These are phyloP conservation scores for Cistogaster globosa DNA, from an alignment of 2,888 invertebrate species.

Conservation along the genomic window DNA sequence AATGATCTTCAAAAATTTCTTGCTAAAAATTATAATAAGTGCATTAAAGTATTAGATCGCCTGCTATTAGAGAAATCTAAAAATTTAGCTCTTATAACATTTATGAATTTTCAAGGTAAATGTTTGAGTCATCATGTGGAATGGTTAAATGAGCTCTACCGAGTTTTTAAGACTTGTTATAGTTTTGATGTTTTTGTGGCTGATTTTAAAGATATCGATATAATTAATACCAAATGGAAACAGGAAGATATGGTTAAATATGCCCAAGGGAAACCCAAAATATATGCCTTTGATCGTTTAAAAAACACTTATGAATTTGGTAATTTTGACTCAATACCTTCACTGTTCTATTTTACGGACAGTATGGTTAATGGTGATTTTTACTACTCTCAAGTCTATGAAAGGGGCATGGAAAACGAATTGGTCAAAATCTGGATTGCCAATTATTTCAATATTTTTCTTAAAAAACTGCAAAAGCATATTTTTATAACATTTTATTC, in stretches of 20 bases:
- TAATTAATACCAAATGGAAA: conserved; percentile 45
- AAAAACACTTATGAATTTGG: conserved; percentile 41
- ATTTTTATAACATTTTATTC: conserved; percentile 54
- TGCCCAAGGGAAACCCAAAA: conserved; percentile 25
- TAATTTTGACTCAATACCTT: neutral
- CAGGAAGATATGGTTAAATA: neutral
- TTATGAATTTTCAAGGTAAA: conserved; percentile 46
- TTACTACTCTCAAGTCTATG: conserved; percentile 21
- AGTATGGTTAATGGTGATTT: neutral
- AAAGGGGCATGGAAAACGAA: neutral
- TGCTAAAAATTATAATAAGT: conserved; percentile 9
- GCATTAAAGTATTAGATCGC: neutral
- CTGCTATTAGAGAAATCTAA: neutral
- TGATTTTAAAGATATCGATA: conserved; percentile 56
- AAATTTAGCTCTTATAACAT: neutral
- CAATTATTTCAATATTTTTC: conserved; percentile 18
- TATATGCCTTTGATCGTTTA: conserved; percentile 38
- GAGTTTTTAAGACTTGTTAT: conserved; percentile 13
- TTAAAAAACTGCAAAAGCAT: conserved; percentile 31
- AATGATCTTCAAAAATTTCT: conserved; percentile 28
- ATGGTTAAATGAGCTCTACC: conserved; percentile 44
- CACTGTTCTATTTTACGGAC: neutral
- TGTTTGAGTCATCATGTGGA: conserved; percentile 10
- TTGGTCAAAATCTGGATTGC: conserved; percentile 43
- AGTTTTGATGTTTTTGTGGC: conserved; percentile 13